phyloP scores from a whole-genome alignment of 2,888 invertebrate genomes.

The Apoderus coryli region DNA sequence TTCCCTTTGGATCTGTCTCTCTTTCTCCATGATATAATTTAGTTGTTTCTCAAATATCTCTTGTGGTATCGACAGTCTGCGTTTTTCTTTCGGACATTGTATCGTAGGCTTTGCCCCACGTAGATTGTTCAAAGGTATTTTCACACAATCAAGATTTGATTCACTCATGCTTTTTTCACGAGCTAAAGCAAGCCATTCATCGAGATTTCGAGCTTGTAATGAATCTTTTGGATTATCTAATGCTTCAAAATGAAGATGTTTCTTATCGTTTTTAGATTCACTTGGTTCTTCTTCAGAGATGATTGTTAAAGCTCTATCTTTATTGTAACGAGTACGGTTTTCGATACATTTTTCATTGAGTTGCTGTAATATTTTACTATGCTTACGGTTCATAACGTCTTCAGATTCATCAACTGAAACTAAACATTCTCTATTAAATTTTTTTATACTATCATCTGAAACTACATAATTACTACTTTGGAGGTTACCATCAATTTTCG shows the following conservation, averaged over 20 bases:
- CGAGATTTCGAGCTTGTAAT: constrained; percentile 30
- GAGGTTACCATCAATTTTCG: constrained; percentile 30
- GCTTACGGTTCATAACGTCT: constrained; percentile 40
- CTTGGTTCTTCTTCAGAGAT: constrained; percentile 37
- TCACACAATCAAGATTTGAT: constrained; percentile 19
- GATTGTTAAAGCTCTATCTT: constrained; percentile 41
- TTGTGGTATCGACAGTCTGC: constrained; percentile 44
- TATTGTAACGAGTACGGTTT: constrained; percentile 35
- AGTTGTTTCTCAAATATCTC: constrained; percentile 49
- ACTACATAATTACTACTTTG: constrained; percentile 20
- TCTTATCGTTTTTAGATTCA: constrained; percentile 11
- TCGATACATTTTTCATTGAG: constrained; percentile 55
- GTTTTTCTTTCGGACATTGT: constrained; percentile 10
- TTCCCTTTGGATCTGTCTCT: constrained; percentile 51
- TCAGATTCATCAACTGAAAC: constrained; percentile 57
- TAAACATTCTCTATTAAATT: constrained; percentile 37
- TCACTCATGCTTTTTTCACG: constrained; percentile 27
- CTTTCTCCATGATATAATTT: constrained; percentile 50
- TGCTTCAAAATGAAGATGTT: constrained; percentile 16
- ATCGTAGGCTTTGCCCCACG: constrained; percentile 11
- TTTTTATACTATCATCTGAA: constrained; percentile 8
- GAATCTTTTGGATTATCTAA: constrained; percentile 14
- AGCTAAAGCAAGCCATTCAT: constrained; percentile 38
- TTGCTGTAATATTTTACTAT: constrained; percentile 49
- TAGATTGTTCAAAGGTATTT: constrained; percentile 20